Evolutionary conservation across 2,888 invertebrate genomes (phyloP), one percentile per base, ranked within the genome.

Genomic region (Phyllotreta cruciferae): DNA sequence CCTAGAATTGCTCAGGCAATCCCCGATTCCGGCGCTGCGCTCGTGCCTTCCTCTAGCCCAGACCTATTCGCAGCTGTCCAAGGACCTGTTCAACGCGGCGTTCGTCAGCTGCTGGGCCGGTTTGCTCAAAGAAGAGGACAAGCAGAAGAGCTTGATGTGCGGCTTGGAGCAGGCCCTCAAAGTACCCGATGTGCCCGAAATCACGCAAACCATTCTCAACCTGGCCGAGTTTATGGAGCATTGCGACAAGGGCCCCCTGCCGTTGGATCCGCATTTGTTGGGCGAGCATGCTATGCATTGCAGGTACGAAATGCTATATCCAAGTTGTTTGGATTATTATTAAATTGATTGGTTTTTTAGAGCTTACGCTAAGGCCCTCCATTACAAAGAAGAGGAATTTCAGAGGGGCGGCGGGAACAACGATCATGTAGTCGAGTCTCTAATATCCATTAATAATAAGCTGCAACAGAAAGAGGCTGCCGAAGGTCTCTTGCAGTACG

Each of bases 21-120:
- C 97, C 0, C 96, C 97, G 1, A 96, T 96, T 37, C 96, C 97
- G 5, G 96, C 98, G 0, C 82, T 99, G 24, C 86, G 88, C 67
- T 96, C 98, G 1, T 98, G 98, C 75, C 89, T 94, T 76, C 90
- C 93, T 0, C 82, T 98, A 11, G 96, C 96, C 0, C 96, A 98
- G 82, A 93, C 94, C 35, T 96, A 98, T 81, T 93, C 94, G 0
- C 96, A 97, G 75, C 83, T 99, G n/a, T 89, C 98, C 0, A 88
- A 96, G 53, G 98, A 99, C 78, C 82, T 99, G 35, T 99, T 99
- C 80, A 98, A 99, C 81, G 98, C 98, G 0, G 98, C 98, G 0
- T 99, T 99, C 80, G 96, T 99, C 6, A 98, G 98, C 0, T 98
- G 98, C 78, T 99, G 99, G 99, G 95, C 96, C 0, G 98, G 98